Conservation (phyloP, 64 coral and sea anemone genomes). For the Porites australiensis region DNA sequence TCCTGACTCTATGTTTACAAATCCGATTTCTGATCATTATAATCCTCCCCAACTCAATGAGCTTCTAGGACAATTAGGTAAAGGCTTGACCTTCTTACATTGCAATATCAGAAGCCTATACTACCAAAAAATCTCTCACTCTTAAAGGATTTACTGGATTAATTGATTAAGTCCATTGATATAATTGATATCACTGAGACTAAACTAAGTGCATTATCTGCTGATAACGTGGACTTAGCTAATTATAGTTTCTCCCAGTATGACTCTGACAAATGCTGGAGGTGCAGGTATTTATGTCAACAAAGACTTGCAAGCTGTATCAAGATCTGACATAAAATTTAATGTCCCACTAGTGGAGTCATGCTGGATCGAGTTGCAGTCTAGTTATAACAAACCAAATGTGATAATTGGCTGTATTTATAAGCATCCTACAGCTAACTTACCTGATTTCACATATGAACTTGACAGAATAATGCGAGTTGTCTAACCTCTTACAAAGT, state of each 20-base stretch:
- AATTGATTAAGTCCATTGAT: constrained; percentile 11
- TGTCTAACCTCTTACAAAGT: too few species aligned
- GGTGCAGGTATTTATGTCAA: constrained; percentile 43
- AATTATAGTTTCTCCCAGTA: constrained; percentile 42
- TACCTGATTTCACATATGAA: too few species aligned
- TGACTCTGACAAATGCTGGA: constrained; percentile 56
- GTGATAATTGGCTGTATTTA: constrained; percentile 48
- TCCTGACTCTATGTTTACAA: constrained; percentile 13
- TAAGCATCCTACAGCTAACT: not conserved
- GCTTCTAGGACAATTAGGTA: not conserved
- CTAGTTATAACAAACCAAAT: constrained; percentile 21
- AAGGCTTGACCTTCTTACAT: constrained; percentile 18
- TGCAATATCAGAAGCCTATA: constrained; percentile 60
- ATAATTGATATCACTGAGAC: constrained; percentile 63
- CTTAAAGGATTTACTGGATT: constrained; percentile 43
- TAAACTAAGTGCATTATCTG: constrained; percentile 44
- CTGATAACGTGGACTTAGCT: constrained; percentile 11
- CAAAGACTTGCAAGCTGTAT: constrained; percentile 20
- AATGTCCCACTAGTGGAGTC: constrained; percentile 5
- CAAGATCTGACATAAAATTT: constrained; percentile 38
- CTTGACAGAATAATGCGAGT: too few species aligned
- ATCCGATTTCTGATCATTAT: constrained; percentile 32
- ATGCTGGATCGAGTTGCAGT: not conserved
- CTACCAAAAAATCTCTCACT: constrained; percentile 23
- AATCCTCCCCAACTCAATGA: not conserved